Evolutionary conservation across 2,797 vertebrate genomes (phyloP), one percentile per base, ranked within the genome.

Genomic region (Peromyscus aztecus): DNA sequence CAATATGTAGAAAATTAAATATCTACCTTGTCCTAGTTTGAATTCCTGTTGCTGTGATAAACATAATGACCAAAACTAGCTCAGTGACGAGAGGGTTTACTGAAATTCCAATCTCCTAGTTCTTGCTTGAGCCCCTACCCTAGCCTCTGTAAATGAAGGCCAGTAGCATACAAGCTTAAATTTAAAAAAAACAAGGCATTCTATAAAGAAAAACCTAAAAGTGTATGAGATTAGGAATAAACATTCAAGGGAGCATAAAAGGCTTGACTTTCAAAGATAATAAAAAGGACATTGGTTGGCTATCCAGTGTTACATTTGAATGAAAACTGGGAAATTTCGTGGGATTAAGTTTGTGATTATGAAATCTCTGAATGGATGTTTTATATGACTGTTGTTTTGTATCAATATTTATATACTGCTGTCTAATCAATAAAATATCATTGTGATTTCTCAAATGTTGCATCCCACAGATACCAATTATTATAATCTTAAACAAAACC

Each of bases 391-490:
- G 9, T 55, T 80, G 7, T 92, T 49, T 27, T 82, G 59, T 67
- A 17, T 82, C 52, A 59, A 17, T 81, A 55, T 97, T 90, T 96
- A 12, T 55, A 57, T 43, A 40, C 43, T 82, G 34, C 23, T 92
- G 34, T 67, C 87, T 86, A n/a, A 93, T 91, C 84, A 88, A 43
- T 40, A 67, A 81, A 65, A 89, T 85, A 46, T 57, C 49, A 75
- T 34, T 37, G 34, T 80, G 57, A 61, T 52, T 19, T 95, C 12
- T 80, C 57, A 83, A 83, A 80, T 55, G 21, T 49, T 94, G 63
- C 67, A 75, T 92, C 81, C 65, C 8, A 78, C 49, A 94, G 87
- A 97, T 94, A 82, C 17, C 34, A 95, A 43, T 94, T 92, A 96
- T 87, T 55, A 75, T 91, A 76, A 34, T 63, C 88, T 90, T 88